A percentile compares a stretch with the other conserved stretches of the same genome.
These are phyloP conservation scores for Nasonovia ribisnigri DNA, from an alignment of 2,888 invertebrate species.

Conservation along the genomic window DNA sequence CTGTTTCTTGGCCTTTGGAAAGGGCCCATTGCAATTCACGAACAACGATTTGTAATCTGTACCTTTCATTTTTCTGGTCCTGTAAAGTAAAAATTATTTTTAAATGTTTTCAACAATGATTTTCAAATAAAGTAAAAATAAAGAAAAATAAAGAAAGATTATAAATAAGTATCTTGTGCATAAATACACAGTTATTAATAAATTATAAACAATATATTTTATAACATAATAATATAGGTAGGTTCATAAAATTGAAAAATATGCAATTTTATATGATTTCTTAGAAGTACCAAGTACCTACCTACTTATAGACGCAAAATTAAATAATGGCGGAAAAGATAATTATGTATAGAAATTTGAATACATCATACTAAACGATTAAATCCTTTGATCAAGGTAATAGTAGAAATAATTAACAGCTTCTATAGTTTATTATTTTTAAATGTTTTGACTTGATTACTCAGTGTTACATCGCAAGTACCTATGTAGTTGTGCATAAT, in stretches of 20 bases:
- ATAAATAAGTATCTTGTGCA: background rate
- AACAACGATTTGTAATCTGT: constrained; percentile 89
- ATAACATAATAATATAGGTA: background rate
- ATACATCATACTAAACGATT: background rate
- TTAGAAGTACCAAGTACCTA: background rate
- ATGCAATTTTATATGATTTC: background rate
- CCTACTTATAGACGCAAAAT: background rate
- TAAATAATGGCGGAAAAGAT: background rate
- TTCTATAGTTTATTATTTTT: constrained; percentile 15
- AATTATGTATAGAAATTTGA: background rate
- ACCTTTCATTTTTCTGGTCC: constrained; percentile 88
- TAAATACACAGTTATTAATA: background rate
- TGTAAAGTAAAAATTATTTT: constrained; percentile 71
- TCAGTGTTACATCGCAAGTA: background rate
- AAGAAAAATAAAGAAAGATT: too few species aligned
- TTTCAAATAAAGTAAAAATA: background rate
- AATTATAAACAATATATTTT: background rate
- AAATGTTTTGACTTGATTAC: constrained; percentile 17
- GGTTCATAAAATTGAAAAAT: background rate
- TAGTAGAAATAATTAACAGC: background rate
- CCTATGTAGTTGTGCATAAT: background rate
- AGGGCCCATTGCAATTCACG: constrained; percentile 85
- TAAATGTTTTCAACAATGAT: background rate
- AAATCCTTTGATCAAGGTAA: constrained; percentile 10
- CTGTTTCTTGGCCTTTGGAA: constrained; percentile 70